Conservation (phyloP, 1,140 invertebrate genomes). For the Musca vetustissima region DNA sequence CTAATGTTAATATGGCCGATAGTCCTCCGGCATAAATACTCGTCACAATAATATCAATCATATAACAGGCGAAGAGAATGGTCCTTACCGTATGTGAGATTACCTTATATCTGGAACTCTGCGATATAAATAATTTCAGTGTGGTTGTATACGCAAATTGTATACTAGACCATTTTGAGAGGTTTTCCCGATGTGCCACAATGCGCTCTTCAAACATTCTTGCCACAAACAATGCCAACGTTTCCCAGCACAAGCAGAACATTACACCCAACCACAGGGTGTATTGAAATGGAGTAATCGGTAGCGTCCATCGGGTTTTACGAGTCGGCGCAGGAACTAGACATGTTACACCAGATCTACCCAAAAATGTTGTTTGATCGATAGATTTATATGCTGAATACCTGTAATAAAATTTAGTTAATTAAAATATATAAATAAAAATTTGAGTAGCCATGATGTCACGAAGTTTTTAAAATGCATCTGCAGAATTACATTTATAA, state of each 20-base stretch:
- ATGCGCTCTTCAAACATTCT: constrained; percentile 16
- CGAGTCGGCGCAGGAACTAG: constrained; percentile 41
- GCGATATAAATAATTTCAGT: constrained; percentile 46
- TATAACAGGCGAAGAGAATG: constrained; percentile 43
- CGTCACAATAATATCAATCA: constrained; percentile 51
- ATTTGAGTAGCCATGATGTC: no score
- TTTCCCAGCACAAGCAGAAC: constrained; percentile 36
- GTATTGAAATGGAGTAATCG: constrained; percentile 42
- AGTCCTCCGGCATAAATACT: constrained; percentile 49
- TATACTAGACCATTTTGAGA: constrained; percentile 30
- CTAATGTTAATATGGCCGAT: constrained; percentile 43
- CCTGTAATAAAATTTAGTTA: neutral
- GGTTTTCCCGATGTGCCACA: neutral
- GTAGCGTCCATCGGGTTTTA: constrained; percentile 42
- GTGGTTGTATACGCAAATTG: constrained; percentile 39
- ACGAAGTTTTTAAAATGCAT: no score
- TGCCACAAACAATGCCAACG: constrained; percentile 33
- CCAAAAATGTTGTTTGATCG: constrained; percentile 41
- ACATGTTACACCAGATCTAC: constrained; percentile 46
- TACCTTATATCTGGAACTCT: constrained; percentile 40
- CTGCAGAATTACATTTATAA: no score
- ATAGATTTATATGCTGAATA: constrained; percentile 27
- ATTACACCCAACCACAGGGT: constrained; percentile 41
- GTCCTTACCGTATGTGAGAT: constrained; percentile 38
- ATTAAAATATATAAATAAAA: neutral